Evolutionary conservation across 2,797 vertebrate genomes (phyloP).

Genomic region (Spea hammondii): DNA sequence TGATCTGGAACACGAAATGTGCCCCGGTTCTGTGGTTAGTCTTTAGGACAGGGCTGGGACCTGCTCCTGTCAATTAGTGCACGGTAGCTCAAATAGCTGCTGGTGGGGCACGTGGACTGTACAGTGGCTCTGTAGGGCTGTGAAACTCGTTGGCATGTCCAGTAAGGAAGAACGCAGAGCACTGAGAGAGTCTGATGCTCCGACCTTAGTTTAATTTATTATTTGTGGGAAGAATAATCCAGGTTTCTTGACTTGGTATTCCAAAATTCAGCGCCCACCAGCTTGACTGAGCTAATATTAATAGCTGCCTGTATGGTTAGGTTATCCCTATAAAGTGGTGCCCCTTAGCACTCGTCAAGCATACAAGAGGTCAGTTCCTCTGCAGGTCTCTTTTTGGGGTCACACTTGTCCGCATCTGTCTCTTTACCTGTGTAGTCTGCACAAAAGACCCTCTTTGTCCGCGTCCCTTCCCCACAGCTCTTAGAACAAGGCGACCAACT

Average conservation of each 20-base stretch:
- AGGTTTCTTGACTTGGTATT: background rate
- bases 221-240: background rate
- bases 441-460: slow-evolving; percentile 73
- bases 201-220: no score
- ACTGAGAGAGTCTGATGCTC: no score
- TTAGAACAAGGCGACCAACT: slow-evolving; percentile 82
- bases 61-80: slow-evolving; percentile 62
- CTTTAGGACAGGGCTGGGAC: slow-evolving; percentile 57
- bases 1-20: slow-evolving; percentile 64
- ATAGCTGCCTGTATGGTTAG: slow-evolving; percentile 51
- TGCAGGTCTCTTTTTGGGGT: slow-evolving; percentile 66
- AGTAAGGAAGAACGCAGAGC: no score
- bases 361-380: slow-evolving; percentile 64
- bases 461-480: slow-evolving; percentile 76
- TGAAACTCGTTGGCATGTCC: no score
- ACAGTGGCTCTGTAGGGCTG: no score
- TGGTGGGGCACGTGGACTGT: background rate
- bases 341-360: slow-evolving; percentile 75
- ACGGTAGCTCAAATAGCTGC: slow-evolving; percentile 51
- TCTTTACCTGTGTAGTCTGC: slow-evolving; percentile 75
- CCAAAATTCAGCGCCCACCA: background rate
- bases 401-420: slow-evolving; percentile 72
- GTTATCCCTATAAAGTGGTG: background rate
- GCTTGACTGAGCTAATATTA: slow-evolving; percentile 27
- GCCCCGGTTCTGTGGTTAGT: slow-evolving; percentile 66